Percentiles rank a stretch among this genome's conserved stretches.
These are phyloP conservation scores for Sterrhoptilus dennistouni DNA, from an alignment of 2,113 vertebrate genomes.

Conservation along the genomic window DNA sequence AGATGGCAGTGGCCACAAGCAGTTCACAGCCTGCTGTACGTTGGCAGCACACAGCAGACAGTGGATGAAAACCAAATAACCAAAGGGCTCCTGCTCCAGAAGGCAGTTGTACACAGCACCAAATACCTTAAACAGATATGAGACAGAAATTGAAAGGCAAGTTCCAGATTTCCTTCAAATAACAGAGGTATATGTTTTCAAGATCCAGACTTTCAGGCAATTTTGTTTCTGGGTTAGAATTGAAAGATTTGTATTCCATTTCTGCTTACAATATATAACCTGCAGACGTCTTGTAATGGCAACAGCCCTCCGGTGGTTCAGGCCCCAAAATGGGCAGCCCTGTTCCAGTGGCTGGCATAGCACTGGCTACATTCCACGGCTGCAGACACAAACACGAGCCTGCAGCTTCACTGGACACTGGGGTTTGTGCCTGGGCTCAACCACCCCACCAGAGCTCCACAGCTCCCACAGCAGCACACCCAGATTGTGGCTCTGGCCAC, in stretches of 20 bases:
- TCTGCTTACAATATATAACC: neutral
- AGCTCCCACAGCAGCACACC: neutral
- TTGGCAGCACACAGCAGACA: neutral
- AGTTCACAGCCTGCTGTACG: neutral
- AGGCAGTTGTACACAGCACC: neutral
- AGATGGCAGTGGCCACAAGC: neutral
- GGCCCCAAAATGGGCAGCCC: neutral
- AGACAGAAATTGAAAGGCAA: neutral
- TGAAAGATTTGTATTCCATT: neutral
- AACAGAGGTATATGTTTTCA: neutral
- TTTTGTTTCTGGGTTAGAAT: neutral
- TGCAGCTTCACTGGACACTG: neutral
- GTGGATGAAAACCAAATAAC: neutral
- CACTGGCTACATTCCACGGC: fast-evolving
- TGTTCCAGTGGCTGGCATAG: neutral
- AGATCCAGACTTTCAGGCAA: neutral
- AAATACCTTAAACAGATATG: neutral
- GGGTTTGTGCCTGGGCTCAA: neutral
- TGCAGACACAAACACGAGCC: fast-evolving
- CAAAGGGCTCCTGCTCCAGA: neutral
- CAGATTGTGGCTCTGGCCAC: fast-evolving
- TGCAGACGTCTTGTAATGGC: neutral
- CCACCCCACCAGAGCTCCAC: neutral
- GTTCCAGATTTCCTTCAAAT: neutral
- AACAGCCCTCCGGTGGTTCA: neutral